A percentile compares a stretch with the other conserved stretches of the same genome.
phyloP scores from a whole-genome alignment of 1,140 invertebrate species.

The Conus ventricosus region DNA sequence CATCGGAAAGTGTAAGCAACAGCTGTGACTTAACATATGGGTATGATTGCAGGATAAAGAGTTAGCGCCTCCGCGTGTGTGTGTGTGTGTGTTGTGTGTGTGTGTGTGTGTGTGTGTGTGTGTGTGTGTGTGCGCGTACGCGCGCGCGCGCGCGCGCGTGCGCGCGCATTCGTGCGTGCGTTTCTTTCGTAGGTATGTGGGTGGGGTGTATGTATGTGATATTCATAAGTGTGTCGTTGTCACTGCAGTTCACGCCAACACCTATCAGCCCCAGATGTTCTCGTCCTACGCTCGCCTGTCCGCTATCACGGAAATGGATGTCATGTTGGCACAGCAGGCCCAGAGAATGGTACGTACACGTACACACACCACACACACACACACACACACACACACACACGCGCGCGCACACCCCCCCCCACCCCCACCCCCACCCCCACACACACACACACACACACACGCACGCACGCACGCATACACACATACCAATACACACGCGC shows the following conservation, averaged over 20 bases:
- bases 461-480: not conserved
- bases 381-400: not conserved
- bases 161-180: not conserved
- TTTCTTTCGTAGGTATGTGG: conserved; percentile 6
- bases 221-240: too few species aligned
- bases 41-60: not conserved
- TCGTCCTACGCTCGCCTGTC: conserved; percentile 92
- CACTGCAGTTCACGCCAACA: conserved; percentile 68
- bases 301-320: conserved; percentile 93
- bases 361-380: too few species aligned
- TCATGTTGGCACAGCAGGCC: conserved; percentile 91
- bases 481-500: not conserved
- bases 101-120: not conserved
- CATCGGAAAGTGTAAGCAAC: too few species aligned
- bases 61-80: not conserved
- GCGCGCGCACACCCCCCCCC: not conserved
- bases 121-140: not conserved
- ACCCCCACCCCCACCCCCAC: too few species aligned
- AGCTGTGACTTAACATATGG: too few species aligned
- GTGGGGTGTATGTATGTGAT: too few species aligned
- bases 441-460: not conserved
- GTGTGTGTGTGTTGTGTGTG: conserved; percentile 11
- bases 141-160: not conserved
- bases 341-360: conserved; percentile 83
- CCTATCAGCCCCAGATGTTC: conserved; percentile 90